Conservation (phyloP, 2,797 vertebrate species). For the Vireo griseus region DNA sequence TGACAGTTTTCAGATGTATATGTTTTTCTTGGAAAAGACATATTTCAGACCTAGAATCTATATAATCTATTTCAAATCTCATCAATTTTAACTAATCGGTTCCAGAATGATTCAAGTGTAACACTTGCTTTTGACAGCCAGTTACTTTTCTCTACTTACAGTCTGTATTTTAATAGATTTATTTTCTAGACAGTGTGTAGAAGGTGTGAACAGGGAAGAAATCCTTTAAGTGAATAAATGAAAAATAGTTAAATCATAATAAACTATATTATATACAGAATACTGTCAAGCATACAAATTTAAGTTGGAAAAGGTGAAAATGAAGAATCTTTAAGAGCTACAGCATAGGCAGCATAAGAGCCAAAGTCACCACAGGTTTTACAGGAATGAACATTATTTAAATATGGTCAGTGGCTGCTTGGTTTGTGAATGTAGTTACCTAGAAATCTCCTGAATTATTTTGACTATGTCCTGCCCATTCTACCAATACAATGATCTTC, state of each 20-base stretch:
- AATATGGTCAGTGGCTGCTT: not conserved
- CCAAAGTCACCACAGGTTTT: not conserved
- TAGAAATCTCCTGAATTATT: not conserved
- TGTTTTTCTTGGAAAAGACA: conserved; percentile 29
- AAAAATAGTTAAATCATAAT: not conserved
- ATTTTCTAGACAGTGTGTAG: not conserved
- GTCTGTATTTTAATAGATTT: not conserved
- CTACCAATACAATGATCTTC: not conserved
- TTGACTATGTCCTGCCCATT: not conserved
- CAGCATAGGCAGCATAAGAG: not conserved
- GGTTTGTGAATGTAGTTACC: not conserved
- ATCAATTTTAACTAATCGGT: not conserved
- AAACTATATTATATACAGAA: not conserved
- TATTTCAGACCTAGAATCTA: not conserved
- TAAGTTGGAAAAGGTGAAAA: not conserved
- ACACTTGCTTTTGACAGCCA: not conserved
- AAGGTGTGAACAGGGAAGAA: not conserved
- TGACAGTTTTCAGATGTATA: conserved; percentile 45
- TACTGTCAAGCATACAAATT: not conserved
- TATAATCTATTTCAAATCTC: not conserved
- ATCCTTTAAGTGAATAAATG: not conserved
- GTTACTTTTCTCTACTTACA: not conserved
- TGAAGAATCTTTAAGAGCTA: not conserved
- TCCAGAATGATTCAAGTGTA: conserved; percentile 4
- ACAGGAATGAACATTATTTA: not conserved